Percentiles rank a stretch among this genome's conserved stretches.
Evolutionary conservation across 2,113 vertebrate species (phyloP).

Genomic region (Silurus asotus): DNA sequence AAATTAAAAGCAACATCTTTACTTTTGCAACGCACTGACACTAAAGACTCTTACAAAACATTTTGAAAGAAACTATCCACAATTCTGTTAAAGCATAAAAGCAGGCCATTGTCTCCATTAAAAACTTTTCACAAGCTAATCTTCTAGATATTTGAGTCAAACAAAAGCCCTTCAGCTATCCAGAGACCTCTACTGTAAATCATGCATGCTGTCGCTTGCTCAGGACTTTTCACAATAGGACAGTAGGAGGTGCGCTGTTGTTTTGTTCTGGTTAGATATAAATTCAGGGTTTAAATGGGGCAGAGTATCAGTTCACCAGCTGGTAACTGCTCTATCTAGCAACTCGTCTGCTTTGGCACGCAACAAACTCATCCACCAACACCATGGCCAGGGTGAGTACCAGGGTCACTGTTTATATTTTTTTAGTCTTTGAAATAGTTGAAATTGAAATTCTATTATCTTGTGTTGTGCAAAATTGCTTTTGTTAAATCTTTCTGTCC

Average conservation of each 20-base stretch:
- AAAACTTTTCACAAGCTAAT: background rate
- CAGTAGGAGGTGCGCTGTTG: background rate
- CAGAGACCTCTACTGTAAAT: background rate
- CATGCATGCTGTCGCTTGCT: background rate
- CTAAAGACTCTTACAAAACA: background rate
- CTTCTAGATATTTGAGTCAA: background rate
- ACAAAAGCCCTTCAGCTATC: constrained; percentile 18
- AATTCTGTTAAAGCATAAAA: background rate
- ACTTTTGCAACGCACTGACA: background rate
- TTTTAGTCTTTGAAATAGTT: background rate
- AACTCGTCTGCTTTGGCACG: background rate
- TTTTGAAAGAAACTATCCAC: background rate
- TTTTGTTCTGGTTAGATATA: constrained; percentile 10
- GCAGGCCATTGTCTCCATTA: background rate
- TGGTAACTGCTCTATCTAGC: background rate
- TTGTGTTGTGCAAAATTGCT: background rate
- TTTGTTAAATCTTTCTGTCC: background rate
- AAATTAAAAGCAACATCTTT: background rate
- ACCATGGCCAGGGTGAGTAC: constrained; percentile 19
- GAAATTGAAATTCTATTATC: background rate
- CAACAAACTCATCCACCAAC: background rate
- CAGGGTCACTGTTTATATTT: background rate
- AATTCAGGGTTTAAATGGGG: background rate
- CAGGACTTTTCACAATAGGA: constrained; percentile 22
- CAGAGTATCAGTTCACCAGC: constrained; percentile 22